These are phyloP conservation scores for Megaceryle alcyon DNA, from an alignment of 2,797 vertebrate genomes.

Conservation along the genomic window DNA sequence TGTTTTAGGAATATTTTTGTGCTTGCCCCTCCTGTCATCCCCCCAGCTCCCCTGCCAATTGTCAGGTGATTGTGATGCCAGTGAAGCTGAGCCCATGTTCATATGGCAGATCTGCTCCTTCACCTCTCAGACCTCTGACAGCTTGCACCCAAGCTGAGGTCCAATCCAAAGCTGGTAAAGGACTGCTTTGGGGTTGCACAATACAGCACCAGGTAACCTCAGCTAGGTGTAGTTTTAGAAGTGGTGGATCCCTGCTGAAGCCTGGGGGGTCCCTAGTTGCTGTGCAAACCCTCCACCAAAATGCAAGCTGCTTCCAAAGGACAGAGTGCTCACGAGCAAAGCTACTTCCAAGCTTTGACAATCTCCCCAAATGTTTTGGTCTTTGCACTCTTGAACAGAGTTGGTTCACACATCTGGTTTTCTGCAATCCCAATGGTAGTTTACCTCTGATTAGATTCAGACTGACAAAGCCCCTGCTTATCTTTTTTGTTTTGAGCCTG, in stretches of 20 bases:
- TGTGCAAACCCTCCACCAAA: background rate
- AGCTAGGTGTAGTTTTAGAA: background rate
- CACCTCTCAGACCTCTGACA: background rate
- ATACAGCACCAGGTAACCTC: background rate
- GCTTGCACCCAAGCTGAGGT: background rate
- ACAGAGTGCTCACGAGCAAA: background rate
- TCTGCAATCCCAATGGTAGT: background rate
- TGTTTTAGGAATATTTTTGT: background rate
- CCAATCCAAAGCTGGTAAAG: background rate
- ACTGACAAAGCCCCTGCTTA: background rate
- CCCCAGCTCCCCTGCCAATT: fast-evolving
- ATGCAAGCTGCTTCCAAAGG: background rate
- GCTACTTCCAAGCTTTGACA: background rate
- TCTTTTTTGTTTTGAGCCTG: background rate
- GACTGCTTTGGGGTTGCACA: background rate
- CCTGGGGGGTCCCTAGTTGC: too few species aligned
- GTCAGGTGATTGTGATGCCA: background rate
- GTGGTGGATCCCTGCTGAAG: background rate
- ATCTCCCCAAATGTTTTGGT: background rate
- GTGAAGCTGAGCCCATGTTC: too few species aligned
- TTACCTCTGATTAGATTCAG: background rate
- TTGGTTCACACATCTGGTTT: fast-evolving
- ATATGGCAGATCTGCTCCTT: background rate
- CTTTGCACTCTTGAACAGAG: background rate
- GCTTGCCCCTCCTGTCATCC: background rate